A percentile compares a stretch with the other conserved stretches of the same genome.
Conservation (phyloP, 1,140 invertebrate genomes). For the Drosophila nigromelanica region DNA sequence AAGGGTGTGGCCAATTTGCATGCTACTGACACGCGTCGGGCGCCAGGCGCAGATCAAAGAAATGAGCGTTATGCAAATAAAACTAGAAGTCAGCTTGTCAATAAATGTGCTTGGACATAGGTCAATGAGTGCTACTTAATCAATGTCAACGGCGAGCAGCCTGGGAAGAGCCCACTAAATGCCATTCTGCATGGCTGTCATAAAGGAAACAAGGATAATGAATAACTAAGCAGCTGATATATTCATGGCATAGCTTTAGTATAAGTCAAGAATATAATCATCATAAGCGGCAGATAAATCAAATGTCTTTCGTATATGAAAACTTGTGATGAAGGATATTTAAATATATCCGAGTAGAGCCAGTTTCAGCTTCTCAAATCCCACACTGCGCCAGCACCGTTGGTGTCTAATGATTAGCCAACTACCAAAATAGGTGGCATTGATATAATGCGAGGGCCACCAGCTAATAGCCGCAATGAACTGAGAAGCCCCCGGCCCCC, state of each 20-base stretch:
- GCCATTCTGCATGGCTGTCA: slow-evolving; percentile 18
- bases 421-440: slow-evolving; percentile 73
- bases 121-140: slow-evolving; percentile 74
- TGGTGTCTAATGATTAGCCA: slow-evolving; percentile 64
- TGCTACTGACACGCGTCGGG: slow-evolving; percentile 64
- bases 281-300: slow-evolving; percentile 1
- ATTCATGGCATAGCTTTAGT: not conserved
- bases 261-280: not conserved
- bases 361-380: not conserved
- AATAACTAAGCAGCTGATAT: slow-evolving; percentile 11
- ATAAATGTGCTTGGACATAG: slow-evolving; percentile 74
- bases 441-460: slow-evolving; percentile 54
- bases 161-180: slow-evolving; percentile 31
- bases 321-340: not conserved
- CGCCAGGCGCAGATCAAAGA: slow-evolving; percentile 32
- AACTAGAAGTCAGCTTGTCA: slow-evolving; percentile 54
- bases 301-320: not conserved
- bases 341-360: not conserved
- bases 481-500: not conserved
- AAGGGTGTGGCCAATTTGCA: slow-evolving; percentile 74
- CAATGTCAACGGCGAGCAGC: slow-evolving; percentile 36
- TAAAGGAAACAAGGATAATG: not conserved
- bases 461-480: slow-evolving; percentile 7
- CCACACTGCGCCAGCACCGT: slow-evolving; percentile 18
- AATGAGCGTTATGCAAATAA: slow-evolving; percentile 55